These are phyloP conservation scores for Seladonia tumulorum DNA, from an alignment of 2,888 invertebrate genomes.

Conservation along the genomic window DNA sequence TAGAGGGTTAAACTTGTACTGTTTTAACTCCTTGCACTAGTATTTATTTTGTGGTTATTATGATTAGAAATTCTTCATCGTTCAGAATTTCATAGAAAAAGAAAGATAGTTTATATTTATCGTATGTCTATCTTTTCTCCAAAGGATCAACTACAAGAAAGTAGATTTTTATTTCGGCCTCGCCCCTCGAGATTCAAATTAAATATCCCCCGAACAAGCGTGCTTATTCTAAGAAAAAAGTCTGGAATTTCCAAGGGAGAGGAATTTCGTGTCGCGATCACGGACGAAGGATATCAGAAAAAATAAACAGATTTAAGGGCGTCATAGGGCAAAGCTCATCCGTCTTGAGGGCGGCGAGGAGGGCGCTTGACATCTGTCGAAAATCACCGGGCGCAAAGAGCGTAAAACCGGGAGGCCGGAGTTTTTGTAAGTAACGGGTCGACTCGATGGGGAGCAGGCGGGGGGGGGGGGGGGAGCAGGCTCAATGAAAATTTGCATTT, in stretches of 20 bases:
- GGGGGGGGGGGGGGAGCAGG: no score
- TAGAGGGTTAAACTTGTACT: no score
- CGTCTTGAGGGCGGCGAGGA: background rate
- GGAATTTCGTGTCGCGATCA: background rate
- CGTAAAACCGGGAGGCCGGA: conserved; percentile 16
- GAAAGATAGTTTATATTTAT: no score
- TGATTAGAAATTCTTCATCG: no score
- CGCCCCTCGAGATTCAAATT: background rate
- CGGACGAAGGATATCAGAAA: background rate
- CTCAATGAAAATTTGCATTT: conserved; percentile 62
- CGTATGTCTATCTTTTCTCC: no score
- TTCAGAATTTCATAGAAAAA: no score
- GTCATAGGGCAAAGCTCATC: background rate
- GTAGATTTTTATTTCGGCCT: no score
- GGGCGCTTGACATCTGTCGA: background rate
- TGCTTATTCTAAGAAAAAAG: background rate
- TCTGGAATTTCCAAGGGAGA: background rate
- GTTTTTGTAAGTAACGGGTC: background rate
- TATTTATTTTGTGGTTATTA: no score
- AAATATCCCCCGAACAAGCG: background rate
- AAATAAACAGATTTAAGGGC: background rate
- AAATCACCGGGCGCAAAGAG: background rate
- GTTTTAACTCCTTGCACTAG: no score
- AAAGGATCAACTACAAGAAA: no score
- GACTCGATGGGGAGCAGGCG: background rate